These are phyloP conservation scores for Busseola fusca DNA, from an alignment of 2,888 invertebrate species.

Conservation along the genomic window DNA sequence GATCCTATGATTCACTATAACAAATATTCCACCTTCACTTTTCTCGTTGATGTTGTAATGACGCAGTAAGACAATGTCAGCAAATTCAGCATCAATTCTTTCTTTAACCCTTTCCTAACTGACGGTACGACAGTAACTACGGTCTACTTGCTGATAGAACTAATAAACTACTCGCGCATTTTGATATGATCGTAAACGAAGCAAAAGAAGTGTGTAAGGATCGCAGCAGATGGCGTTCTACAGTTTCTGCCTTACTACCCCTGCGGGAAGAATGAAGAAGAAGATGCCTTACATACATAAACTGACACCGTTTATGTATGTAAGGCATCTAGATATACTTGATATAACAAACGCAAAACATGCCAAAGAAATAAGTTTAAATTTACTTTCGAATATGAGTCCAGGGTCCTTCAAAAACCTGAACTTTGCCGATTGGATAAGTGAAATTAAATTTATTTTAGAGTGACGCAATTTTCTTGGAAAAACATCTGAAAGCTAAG, in stretches of 20 bases:
- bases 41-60: background rate
- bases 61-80: background rate
- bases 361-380: constrained; percentile 8
- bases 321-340: no score
- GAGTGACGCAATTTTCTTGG: constrained; percentile 52
- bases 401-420: constrained; percentile 6
- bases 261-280: no score
- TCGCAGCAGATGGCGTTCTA: no score
- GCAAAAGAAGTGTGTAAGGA: no score
- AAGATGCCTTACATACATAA: no score
- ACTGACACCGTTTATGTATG: no score
- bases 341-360: background rate
- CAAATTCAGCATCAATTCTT: background rate
- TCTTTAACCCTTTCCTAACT: no score
- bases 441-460: constrained; percentile 52
- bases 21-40: background rate
- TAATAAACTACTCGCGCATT: background rate
- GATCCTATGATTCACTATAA: background rate
- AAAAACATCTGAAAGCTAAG: constrained; percentile 52
- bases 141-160: background rate
- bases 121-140: no score
- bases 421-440: constrained; percentile 49
- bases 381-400: constrained; percentile 13
- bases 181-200: background rate
- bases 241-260: no score